A percentile compares a stretch with the other conserved stretches of the same genome.
Evolutionary conservation across 2,888 invertebrate species (phyloP).

Genomic region (Eilema sororculum): DNA sequence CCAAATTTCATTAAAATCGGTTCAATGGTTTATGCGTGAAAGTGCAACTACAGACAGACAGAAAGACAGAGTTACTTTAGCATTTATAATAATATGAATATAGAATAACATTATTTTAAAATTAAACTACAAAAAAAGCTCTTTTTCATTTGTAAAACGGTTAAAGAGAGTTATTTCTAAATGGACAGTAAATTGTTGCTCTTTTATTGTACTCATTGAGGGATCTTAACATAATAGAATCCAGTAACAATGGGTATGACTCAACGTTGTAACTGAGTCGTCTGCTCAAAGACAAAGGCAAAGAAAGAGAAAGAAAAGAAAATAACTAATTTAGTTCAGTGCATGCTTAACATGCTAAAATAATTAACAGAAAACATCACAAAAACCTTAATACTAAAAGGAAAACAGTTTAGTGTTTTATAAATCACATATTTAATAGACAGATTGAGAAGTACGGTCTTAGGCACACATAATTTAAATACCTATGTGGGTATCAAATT

Average conservation of each 20-base stretch:
- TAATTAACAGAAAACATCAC: background rate
- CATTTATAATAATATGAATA: no score
- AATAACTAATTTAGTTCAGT: background rate
- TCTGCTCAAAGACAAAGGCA: background rate
- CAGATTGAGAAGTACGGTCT: no score
- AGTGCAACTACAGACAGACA: no score
- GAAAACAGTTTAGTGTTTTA: no score
- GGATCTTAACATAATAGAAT: background rate
- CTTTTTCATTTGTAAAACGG: background rate
- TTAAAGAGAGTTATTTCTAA: background rate
- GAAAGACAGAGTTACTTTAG: no score
- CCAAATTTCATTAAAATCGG: no score
- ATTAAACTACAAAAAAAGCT: background rate
- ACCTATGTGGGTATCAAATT: no score
- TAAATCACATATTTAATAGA: no score
- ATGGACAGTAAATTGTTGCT: background rate
- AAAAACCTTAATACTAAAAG: background rate
- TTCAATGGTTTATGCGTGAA: no score
- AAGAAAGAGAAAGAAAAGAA: background rate
- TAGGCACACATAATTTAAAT: no score
- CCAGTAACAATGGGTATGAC: constrained; percentile 4
- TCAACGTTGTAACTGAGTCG: background rate
- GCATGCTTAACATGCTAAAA: background rate
- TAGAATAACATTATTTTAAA: no score
- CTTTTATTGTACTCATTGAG: background rate